These are phyloP conservation scores for Euzetes globulus DNA, from an alignment of 2,888 invertebrate genomes.

Conservation along the genomic window DNA sequence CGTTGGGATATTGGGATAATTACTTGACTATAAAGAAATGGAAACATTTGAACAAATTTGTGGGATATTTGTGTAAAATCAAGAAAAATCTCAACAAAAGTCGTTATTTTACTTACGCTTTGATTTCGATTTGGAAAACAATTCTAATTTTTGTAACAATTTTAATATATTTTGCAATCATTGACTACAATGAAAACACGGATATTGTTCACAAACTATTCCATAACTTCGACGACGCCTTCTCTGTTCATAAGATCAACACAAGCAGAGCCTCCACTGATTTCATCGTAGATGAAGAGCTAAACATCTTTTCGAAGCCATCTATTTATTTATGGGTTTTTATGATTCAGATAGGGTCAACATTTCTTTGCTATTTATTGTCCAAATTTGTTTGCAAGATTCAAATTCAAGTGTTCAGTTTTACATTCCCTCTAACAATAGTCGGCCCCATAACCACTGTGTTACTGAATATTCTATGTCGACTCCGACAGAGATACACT, in stretches of 20 bases:
- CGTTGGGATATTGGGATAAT: constrained; percentile 97
- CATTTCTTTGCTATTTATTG: constrained; percentile 49
- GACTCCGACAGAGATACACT: neutral
- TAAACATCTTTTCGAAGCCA: constrained; percentile 34
- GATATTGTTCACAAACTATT: constrained; percentile 65
- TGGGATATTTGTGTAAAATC: constrained; percentile 66
- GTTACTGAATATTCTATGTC: constrained; percentile 40
- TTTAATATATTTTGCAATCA: constrained; percentile 62
- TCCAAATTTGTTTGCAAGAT: constrained; percentile 53
- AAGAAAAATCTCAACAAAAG: constrained; percentile 70
- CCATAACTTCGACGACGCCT: constrained; percentile 48
- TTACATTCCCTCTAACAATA: constrained; percentile 49
- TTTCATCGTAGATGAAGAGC: constrained; percentile 29
- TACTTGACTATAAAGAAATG: constrained; percentile 76
- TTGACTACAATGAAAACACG: constrained; percentile 71
- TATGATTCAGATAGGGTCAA: constrained; percentile 45
- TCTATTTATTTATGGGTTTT: constrained; percentile 44
- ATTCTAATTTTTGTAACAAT: constrained; percentile 67
- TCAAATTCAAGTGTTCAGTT: constrained; percentile 50
- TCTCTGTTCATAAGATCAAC: constrained; percentile 53
- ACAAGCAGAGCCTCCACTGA: neutral
- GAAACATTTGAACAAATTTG: constrained; percentile 59
- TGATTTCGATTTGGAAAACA: constrained; percentile 87
- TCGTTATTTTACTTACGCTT: constrained; percentile 80
- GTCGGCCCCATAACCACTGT: constrained; percentile 47